phyloP scores from a whole-genome alignment of 2,888 invertebrate species.

The Epinotia demarniana region DNA sequence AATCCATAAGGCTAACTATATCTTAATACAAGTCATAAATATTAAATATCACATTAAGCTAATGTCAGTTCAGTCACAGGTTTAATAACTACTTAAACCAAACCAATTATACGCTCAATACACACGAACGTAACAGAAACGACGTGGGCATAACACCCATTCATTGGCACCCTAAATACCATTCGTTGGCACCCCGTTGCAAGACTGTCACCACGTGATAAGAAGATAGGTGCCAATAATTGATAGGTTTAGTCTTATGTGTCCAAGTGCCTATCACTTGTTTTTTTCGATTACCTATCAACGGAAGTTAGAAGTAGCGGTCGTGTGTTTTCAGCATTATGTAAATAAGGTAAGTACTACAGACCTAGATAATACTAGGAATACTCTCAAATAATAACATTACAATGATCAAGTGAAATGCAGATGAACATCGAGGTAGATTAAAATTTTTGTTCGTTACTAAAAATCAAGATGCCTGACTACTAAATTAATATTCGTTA shows the following conservation, averaged over 20 bases:
- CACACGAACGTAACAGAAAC: slow-evolving; percentile 14
- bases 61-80: slow-evolving; percentile 81
- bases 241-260: not conserved
- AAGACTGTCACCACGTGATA: not conserved
- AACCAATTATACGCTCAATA: slow-evolving; percentile 48
- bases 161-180: not conserved
- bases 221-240: too few relatives aligned
- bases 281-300: too few relatives aligned
- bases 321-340: slow-evolving; percentile 21
- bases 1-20: slow-evolving; percentile 70
- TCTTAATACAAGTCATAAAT: slow-evolving; percentile 77
- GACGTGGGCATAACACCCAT: not conserved
- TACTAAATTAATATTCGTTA: slow-evolving; percentile 22
- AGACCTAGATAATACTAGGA: slow-evolving; percentile 29
- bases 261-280: too few relatives aligned
- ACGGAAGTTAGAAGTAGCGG: not conserved
- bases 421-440: slow-evolving; percentile 72
- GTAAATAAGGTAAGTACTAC: slow-evolving; percentile 33
- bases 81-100: slow-evolving; percentile 67
- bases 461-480: slow-evolving; percentile 22
- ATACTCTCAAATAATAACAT: slow-evolving; percentile 26
- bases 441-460: slow-evolving; percentile 57
- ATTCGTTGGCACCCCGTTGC: not conserved
- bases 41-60: slow-evolving; percentile 84
- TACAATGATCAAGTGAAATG: slow-evolving; percentile 54